These are phyloP conservation scores for Cyanoliseus patagonus DNA, from an alignment of 2,113 vertebrate genomes.

Conservation along the genomic window DNA sequence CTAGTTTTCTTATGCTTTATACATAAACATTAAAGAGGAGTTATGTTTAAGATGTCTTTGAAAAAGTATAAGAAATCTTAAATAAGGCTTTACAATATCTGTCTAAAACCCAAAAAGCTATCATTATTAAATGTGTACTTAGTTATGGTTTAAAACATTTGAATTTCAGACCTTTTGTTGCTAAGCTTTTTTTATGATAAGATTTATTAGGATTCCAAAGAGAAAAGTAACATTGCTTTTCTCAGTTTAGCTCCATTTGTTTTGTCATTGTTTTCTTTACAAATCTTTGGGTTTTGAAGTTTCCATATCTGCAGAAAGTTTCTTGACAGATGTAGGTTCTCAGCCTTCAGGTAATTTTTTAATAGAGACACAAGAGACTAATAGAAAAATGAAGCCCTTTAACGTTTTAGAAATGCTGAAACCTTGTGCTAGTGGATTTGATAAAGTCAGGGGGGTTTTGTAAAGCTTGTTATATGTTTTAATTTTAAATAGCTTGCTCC, in stretches of 20 bases:
- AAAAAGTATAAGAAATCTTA: background rate
- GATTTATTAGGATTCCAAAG: slow-evolving; percentile 53
- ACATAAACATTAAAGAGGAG: background rate
- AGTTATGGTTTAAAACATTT: slow-evolving; percentile 46
- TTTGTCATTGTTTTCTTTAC: slow-evolving; percentile 49
- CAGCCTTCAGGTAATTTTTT: background rate
- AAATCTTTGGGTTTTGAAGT: slow-evolving; percentile 2
- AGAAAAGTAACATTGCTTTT: slow-evolving; percentile 7
- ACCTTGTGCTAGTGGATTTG: background rate
- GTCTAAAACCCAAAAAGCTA: background rate
- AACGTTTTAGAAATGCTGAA: background rate
- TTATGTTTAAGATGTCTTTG: background rate
- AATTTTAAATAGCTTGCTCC: background rate
- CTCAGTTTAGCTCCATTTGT: background rate
- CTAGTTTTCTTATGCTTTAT: background rate
- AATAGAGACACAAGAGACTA: background rate
- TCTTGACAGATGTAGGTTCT: background rate
- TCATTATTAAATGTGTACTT: background rate
- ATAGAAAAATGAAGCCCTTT: background rate
- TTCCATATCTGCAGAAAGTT: background rate
- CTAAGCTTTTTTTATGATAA: slow-evolving; percentile 34
- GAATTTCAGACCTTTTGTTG: background rate
- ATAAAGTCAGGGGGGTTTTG: background rate
- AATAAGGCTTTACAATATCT: background rate
- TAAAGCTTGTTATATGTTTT: background rate